Evolutionary conservation across 2,888 invertebrate genomes (phyloP).

Genomic region (Petrophora chlorosata): DNA sequence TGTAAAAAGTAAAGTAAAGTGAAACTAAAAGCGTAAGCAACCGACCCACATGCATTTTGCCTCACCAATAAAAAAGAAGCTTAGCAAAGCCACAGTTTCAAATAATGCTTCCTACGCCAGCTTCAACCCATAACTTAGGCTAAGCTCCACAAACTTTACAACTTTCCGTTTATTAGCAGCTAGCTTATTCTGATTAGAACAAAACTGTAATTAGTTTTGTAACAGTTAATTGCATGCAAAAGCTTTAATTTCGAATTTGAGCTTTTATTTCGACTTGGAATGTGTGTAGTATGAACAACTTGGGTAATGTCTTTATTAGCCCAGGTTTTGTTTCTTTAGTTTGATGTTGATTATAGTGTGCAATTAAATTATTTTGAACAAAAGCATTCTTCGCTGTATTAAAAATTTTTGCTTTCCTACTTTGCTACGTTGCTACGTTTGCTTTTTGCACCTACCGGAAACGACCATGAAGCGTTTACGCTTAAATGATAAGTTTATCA

Average conservation of each 20-base stretch:
- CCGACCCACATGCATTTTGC: too few relatives aligned
- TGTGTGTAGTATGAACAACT: slow-evolving; percentile 1
- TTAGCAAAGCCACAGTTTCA: background rate
- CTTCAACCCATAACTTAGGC: slow-evolving; percentile 9
- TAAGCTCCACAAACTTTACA: slow-evolving; percentile 18
- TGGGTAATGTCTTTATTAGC: background rate
- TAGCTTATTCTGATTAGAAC: slow-evolving; percentile 22
- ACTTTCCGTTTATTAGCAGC: slow-evolving; percentile 22
- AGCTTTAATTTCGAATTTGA: slow-evolving; percentile 7
- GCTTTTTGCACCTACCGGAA: too few relatives aligned
- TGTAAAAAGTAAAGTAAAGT: too few relatives aligned
- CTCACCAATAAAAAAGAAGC: too few relatives aligned
- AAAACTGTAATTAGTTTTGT: slow-evolving; percentile 21
- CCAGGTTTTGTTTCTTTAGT: background rate
- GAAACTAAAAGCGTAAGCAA: too few relatives aligned
- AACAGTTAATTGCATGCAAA: slow-evolving; percentile 24
- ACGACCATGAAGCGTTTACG: too few relatives aligned
- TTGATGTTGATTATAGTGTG: background rate
- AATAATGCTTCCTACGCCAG: slow-evolving; percentile 4
- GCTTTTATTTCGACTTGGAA: slow-evolving; percentile 10
- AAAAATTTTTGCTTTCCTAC: too few relatives aligned
- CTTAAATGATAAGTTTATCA: too few relatives aligned
- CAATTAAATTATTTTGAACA: background rate
- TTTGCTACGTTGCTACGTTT: too few relatives aligned
- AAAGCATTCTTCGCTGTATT: too few relatives aligned